Percentiles rank a stretch among this genome's conserved stretches.
Evolutionary conservation across 2,797 vertebrate species (phyloP).

Genomic region (Sciurus vulgaris): DNA sequence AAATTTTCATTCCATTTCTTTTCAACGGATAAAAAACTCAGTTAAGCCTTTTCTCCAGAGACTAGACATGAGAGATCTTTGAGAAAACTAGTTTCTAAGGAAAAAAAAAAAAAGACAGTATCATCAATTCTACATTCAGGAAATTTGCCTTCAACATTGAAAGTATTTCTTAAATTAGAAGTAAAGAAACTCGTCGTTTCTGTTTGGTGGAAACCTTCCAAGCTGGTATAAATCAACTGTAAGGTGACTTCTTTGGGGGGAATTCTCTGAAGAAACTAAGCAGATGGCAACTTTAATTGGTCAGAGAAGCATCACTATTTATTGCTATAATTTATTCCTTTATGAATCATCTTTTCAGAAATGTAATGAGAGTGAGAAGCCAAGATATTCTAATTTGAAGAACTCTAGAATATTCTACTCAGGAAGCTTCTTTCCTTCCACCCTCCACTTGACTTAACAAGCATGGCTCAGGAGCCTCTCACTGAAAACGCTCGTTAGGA

Average conservation of each 20-base stretch:
- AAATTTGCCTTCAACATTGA: constrained; percentile 11
- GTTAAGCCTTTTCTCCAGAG: background rate
- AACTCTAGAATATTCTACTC: background rate
- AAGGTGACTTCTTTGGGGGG: constrained; percentile 68
- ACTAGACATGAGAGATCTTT: background rate
- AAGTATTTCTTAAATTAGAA: constrained; percentile 49
- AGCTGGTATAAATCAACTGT: constrained; percentile 62
- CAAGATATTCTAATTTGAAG: constrained; percentile 7
- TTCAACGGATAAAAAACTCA: constrained; percentile 21
- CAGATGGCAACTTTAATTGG: constrained; percentile 78
- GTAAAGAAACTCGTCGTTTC: constrained; percentile 8
- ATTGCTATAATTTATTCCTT: constrained; percentile 72
- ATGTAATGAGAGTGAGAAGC: constrained; percentile 20
- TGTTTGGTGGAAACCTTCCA: constrained; percentile 32
- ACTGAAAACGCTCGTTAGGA: background rate
- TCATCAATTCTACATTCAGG: constrained; percentile 32
- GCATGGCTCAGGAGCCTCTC: background rate
- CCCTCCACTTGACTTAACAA: background rate
- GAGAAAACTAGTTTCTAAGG: constrained; percentile 45
- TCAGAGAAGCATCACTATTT: constrained; percentile 66
- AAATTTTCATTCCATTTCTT: constrained; percentile 59
- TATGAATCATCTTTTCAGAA: constrained; percentile 65
- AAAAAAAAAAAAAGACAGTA: background rate
- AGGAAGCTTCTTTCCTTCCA: background rate
- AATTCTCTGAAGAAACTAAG: constrained; percentile 66